Base-by-base conservation (phyloP, 2,113 vertebrate genomes). In the Pachycephala philippinensis region DNA sequence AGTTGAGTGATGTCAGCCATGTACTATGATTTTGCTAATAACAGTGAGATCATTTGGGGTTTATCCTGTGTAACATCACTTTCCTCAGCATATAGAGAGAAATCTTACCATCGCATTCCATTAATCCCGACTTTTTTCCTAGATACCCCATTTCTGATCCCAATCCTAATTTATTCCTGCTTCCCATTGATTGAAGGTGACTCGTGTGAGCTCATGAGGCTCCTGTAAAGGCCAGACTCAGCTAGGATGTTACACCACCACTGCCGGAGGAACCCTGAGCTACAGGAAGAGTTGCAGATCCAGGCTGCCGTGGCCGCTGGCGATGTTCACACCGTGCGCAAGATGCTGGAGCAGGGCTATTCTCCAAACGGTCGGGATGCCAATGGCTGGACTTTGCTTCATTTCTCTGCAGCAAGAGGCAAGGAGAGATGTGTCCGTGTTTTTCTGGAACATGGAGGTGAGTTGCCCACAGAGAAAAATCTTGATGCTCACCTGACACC, bases 221-320 rank as follows among this genome's bases (percentile, higher is more conserved):
- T 97, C 90, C 97, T 95, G 94, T 98, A 95, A 97, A 84, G 94
- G 95, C 90, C 84, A 97, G 96, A 98, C 98, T 98, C 98, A 97
- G 98, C 98, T 98, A 99, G 99, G 99, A 99, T 99, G 99, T 99
- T 99, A 98, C 99, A 99, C 98, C 99, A 99, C 98, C 99, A 99
- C 97, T 99, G 99, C 98, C 98, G 99, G 96, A 98, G 99, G 97
- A 99, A 99, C 98, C 99, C 99, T 84, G 99, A 99, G 86, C 98
- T 99, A 69, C 99, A 99, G 97, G 99, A 99, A 96, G 99, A 99
- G 98, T 97, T 99, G 98, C 99, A 99, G 99, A 99, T 99, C 93
- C 99, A 99, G 98, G 99, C 99, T 65, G 99, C 99, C 3, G 99
- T 99, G 89, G 99, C 99, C 10, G 99, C 99, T 0, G 99, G 99